A percentile compares a stretch with the other conserved stretches of the same genome.
Evolutionary conservation across 2,797 vertebrate species (phyloP).

Genomic region (Linurgus olivaceus): DNA sequence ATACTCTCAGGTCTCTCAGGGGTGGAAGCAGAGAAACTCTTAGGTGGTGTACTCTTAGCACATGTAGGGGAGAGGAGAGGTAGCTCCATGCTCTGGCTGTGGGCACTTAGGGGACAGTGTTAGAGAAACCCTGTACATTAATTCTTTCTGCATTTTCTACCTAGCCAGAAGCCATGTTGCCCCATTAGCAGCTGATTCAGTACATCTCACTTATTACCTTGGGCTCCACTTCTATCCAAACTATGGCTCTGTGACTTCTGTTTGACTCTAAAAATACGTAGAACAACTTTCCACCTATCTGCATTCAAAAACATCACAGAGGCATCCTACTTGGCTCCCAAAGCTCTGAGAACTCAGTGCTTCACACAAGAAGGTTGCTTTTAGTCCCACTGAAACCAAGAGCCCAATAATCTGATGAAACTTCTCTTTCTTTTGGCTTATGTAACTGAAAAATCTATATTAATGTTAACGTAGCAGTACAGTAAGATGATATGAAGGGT

Average conservation of each 20-base stretch:
- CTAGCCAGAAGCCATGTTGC: not conserved
- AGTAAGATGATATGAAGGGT: not conserved
- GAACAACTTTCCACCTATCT: not conserved
- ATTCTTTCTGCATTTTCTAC: not conserved
- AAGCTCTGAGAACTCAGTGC: not conserved
- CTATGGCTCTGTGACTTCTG: not conserved
- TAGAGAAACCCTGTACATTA: accelerated
- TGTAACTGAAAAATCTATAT: not conserved
- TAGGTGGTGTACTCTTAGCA: not conserved
- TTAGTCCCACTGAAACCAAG: not conserved
- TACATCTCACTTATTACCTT: not conserved
- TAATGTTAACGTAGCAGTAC: not conserved
- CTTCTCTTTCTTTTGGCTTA: not conserved
- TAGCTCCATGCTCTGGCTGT: not conserved
- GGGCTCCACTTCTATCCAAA: not conserved
- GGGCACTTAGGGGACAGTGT: not conserved
- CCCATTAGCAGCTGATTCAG: not conserved
- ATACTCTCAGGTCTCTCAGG: not conserved
- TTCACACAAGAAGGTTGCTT: not conserved
- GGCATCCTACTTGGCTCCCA: not conserved
- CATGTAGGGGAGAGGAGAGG: too few relatives aligned
- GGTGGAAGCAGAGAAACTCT: not conserved
- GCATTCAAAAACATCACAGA: not conserved
- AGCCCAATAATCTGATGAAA: not conserved
- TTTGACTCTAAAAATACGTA: not conserved